Percentiles rank a stretch among this genome's conserved stretches.
Conservation (phyloP, 2,888 invertebrate species). For the Cetonia aurata region DNA sequence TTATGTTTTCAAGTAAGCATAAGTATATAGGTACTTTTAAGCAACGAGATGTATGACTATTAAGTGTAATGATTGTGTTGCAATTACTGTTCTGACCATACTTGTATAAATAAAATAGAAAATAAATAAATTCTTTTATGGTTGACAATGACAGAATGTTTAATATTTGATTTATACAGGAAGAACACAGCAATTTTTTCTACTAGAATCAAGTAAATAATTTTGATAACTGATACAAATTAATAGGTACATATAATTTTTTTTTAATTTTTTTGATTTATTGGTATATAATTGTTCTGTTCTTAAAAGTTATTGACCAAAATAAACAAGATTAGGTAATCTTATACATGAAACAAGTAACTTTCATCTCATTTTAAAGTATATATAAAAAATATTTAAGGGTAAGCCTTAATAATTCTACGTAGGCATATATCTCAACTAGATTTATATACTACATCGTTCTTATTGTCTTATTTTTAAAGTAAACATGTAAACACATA, state of each 20-base stretch:
- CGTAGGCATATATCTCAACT: too few species aligned
- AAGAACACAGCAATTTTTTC: constrained; percentile 11
- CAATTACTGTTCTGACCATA: constrained; percentile 22
- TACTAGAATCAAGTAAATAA: not conserved
- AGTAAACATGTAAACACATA: constrained; percentile 3
- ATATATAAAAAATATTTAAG: too few species aligned
- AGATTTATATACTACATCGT: not conserved
- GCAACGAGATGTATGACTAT: not conserved
- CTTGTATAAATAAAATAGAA: constrained; percentile 13
- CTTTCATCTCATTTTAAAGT: too few species aligned
- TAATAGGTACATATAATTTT: too few species aligned
- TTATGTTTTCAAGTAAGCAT: too few species aligned
- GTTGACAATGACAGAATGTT: not conserved
- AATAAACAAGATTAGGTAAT: too few species aligned
- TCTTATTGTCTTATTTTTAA: constrained; percentile 25
- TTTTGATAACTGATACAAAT: not conserved
- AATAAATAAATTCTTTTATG: constrained; percentile 4
- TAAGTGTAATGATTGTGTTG: constrained; percentile 33
- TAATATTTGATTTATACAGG: constrained; percentile 9
- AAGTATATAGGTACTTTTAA: not conserved
- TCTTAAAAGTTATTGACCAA: too few species aligned
- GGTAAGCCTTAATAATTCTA: too few species aligned
- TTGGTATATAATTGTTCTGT: too few species aligned
- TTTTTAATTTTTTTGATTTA: too few species aligned
- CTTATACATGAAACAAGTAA: too few species aligned